Evolutionary conservation across 2,797 vertebrate species (phyloP).

Genomic region (Acanthurus lineatus): DNA sequence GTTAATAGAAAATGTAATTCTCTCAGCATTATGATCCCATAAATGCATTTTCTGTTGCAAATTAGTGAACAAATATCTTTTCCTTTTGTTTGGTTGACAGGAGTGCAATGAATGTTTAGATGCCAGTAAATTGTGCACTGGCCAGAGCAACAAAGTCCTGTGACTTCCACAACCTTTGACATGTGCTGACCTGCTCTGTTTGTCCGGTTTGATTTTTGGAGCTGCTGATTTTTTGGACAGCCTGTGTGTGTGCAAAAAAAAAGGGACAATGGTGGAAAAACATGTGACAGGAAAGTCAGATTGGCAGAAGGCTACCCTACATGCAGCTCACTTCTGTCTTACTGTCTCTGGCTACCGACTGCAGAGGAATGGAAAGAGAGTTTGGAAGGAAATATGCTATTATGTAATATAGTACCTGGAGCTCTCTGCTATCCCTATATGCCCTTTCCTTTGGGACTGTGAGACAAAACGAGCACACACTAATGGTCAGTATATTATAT

Average conservation of each 20-base stretch:
- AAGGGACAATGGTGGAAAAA: constrained; percentile 44
- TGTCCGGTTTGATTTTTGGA: constrained; percentile 18
- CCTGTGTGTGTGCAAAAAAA: constrained; percentile 38
- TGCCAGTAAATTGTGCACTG: constrained; percentile 23
- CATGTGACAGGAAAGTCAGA: constrained; percentile 50
- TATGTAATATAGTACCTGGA: constrained; percentile 69
- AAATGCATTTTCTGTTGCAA: no score
- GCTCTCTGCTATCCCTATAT: constrained; percentile 51
- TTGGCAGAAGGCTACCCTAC: constrained; percentile 37
- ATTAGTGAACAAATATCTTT: no score
- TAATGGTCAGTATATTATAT: constrained; percentile 35
- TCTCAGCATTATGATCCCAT: no score
- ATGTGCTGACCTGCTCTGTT: constrained; percentile 18
- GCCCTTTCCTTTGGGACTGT: constrained; percentile 41
- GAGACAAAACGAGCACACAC: constrained; percentile 37
- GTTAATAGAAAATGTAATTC: no score
- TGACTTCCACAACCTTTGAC: constrained; percentile 52
- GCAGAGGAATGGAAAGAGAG: constrained; percentile 49
- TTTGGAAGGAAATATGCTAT: constrained; percentile 53
- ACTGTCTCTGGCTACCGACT: constrained; percentile 39
- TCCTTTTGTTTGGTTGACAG: no score
- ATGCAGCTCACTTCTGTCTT: constrained; percentile 33
- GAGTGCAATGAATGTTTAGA: neutral
- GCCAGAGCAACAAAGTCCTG: constrained; percentile 19
- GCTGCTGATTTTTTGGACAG: constrained; percentile 9